Base-by-base conservation (phyloP, 2,113 vertebrate genomes). In the Cricetomys ansorgei region DNA sequence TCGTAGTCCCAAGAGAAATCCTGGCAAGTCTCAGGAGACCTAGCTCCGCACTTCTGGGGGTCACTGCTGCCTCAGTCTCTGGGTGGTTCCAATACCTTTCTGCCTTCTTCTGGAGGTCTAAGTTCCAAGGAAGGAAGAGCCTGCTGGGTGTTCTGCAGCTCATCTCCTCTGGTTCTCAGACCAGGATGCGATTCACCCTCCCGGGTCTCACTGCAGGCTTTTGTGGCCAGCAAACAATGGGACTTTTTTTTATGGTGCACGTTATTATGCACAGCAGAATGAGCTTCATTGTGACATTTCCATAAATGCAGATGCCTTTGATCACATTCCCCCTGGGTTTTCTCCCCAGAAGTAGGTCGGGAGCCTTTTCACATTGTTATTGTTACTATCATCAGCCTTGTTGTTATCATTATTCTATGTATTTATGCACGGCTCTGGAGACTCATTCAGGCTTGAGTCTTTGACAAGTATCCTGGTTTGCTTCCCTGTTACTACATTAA, bases 51-150 rank as follows among this genome's bases (percentile, higher is more conserved):
- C 67, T 79, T 31, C 50, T 19, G 16, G 37, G 40, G n/a, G 10
- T n/a, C 16, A 2, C 0, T n/a, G 77, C 31, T 69, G 29, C 34
- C 50, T 64, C 57, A n/a, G n/a, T 43, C 43, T 76, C 8, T n/a
- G 3, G 34, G 29, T 17, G 8, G 25, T 16, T 70, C 69, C 13
- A 8, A 57, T 48, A 11, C 34, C 67, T 64, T 64, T 79, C n/a
- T 86, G 70, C n/a, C 12, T 25, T 83, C 13, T 40, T 85, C 16
- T 0, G 5, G 19, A 34, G 11, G 4, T 57, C 0, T 21, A 65
- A 64, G 10, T 37, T 91, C 85, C 25, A 67, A 31, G 37, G 57
- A 87, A 15, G 50, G 4, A 55, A 59, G 79, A 57, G 84, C 2
- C 48, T 23, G 16, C n/a, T n/a, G n/a, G 27, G 67, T 55, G 37